Conservation (phyloP, 2,888 invertebrate genomes). For the Spicauda simplicius region DNA sequence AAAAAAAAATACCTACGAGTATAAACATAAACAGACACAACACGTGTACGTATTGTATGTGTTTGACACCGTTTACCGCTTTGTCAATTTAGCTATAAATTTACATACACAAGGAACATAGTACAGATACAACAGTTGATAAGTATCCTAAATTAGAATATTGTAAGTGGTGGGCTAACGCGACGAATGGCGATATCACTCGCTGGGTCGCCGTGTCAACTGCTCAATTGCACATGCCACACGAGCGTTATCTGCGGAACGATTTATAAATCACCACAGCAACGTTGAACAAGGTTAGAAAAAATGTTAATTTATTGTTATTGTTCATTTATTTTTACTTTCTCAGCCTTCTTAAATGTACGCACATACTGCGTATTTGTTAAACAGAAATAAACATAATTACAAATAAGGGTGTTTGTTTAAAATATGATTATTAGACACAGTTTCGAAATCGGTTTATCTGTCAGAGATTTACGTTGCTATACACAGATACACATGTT, state of each 20-base stretch:
- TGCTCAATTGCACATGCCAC: conserved; percentile 2
- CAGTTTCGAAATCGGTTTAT: too few species aligned
- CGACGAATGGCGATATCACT: not conserved
- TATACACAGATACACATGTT: too few species aligned
- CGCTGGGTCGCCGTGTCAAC: conserved; percentile 3
- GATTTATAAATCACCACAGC: not conserved
- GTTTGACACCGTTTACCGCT: not conserved
- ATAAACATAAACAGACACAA: too few species aligned
- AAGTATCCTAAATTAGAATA: conserved; percentile 3
- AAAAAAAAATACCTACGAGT: too few species aligned
- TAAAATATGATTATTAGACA: too few species aligned
- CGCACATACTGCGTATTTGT: too few species aligned
- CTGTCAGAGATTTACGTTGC: too few species aligned
- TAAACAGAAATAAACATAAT: too few species aligned
- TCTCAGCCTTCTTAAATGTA: too few species aligned
- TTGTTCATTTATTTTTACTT: too few species aligned
- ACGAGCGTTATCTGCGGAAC: not conserved
- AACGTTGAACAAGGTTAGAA: not conserved
- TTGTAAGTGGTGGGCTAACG: conserved; percentile 1
- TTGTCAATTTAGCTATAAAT: not conserved
- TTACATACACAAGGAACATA: not conserved
- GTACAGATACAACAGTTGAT: not conserved
- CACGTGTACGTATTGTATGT: too few species aligned
- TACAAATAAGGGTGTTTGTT: too few species aligned
- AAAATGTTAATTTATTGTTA: not conserved